Evolutionary conservation across 2,113 vertebrate species (phyloP).

Genomic region (Etia nguti): DNA sequence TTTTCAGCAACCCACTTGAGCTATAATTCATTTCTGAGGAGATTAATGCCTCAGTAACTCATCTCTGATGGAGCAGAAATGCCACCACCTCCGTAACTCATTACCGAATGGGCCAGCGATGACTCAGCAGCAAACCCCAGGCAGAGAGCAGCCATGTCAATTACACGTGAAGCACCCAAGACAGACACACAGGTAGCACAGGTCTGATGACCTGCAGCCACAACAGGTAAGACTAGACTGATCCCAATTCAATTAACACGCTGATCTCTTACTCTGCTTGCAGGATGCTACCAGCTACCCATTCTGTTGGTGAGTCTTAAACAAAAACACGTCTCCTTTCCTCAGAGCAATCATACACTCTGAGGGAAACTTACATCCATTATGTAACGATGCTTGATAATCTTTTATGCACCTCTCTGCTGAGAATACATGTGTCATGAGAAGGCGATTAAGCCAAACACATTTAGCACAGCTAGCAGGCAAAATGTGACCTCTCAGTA

Average conservation of each 20-base stretch:
- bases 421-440: neutral
- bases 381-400: neutral
- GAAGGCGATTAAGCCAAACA: neutral
- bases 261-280: slow-evolving; percentile 5
- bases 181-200: neutral
- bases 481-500: neutral
- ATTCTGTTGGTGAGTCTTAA: neutral
- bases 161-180: slow-evolving; percentile 5
- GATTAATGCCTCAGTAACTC: slow-evolving; percentile 47
- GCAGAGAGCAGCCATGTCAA: slow-evolving; percentile 17
- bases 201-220: slow-evolving; percentile 15
- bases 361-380: neutral
- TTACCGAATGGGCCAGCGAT: slow-evolving; percentile 12
- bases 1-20: slow-evolving; percentile 25
- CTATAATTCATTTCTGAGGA: slow-evolving; percentile 26
- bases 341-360: neutral
- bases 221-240: slow-evolving; percentile 26
- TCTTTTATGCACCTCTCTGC: neutral
- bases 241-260: neutral
- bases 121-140: slow-evolving; percentile 42
- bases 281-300: neutral
- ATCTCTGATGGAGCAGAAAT: slow-evolving; percentile 29
- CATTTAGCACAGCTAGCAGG: neutral
- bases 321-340: neutral
- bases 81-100: slow-evolving; percentile 19